phyloP scores from a whole-genome alignment of 2,797 vertebrate genomes.

The Dromococcyx pavoninus region DNA sequence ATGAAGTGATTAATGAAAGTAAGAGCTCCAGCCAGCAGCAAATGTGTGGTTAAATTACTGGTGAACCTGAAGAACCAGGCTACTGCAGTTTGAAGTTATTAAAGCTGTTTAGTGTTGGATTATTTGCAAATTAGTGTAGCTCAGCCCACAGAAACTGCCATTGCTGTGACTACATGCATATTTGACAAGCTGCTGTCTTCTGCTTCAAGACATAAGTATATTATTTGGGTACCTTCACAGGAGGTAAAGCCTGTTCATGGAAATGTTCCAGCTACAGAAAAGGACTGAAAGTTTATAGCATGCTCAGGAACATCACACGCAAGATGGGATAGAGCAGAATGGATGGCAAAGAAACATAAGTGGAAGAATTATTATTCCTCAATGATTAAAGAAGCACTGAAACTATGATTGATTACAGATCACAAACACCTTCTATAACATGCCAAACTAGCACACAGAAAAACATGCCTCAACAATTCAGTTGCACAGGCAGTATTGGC shows the following conservation, averaged over 20 bases:
- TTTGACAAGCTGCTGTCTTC: not conserved
- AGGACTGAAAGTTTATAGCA: not conserved
- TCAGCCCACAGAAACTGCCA: not conserved
- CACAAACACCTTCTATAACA: constrained; percentile 6
- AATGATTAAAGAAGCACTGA: constrained; percentile 21
- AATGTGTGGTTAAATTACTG: not conserved
- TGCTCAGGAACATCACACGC: not conserved
- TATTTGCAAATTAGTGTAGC: not conserved
- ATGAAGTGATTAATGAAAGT: not conserved
- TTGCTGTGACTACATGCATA: not conserved
- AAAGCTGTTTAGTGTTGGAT: not conserved
- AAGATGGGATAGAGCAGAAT: not conserved
- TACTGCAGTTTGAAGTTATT: not conserved
- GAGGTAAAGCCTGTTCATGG: not conserved
- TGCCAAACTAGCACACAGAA: not conserved
- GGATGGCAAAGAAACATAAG: constrained; percentile 17
- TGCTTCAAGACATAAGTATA: not conserved
- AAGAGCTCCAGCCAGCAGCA: not conserved
- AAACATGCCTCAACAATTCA: not conserved
- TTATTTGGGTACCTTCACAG: not conserved
- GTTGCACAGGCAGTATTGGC: not conserved
- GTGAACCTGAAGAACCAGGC: not conserved
- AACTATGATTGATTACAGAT: constrained; percentile 37
- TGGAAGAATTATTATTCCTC: not conserved
- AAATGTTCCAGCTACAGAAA: not conserved